Evolutionary conservation across 64 coral and sea anemone genomes (phyloP).

Genomic region (Montipora efflorescens): DNA sequence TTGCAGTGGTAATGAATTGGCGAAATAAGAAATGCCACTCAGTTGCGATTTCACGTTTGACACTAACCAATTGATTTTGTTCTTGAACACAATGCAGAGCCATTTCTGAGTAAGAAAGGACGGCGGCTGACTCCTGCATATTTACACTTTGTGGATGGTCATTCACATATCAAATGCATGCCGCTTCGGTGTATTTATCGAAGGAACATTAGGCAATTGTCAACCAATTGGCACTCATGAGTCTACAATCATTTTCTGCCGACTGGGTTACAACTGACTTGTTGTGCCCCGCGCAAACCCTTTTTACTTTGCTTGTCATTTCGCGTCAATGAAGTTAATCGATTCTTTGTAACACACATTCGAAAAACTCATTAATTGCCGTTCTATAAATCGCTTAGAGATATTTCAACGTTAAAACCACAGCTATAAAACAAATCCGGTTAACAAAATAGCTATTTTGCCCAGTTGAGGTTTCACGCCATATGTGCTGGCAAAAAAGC

Average conservation of each 20-base stretch:
- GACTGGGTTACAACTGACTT: slow-evolving; percentile 15
- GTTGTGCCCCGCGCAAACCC: neutral
- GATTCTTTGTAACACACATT: slow-evolving; percentile 23
- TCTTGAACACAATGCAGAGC: slow-evolving; percentile 59
- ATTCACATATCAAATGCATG: slow-evolving; percentile 90
- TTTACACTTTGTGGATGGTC: slow-evolving; percentile 72
- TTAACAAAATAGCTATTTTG: slow-evolving; percentile 49
- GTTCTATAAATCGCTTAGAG: slow-evolving; percentile 78
- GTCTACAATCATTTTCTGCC: slow-evolving; percentile 53
- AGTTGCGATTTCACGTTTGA: slow-evolving; percentile 79
- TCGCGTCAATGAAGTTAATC: neutral
- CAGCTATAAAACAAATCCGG: slow-evolving; percentile 79
- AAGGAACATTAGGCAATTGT: slow-evolving; percentile 80
- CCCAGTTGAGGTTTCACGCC: slow-evolving; percentile 2
- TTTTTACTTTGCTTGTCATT: neutral
- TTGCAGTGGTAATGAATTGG: slow-evolving; percentile 19
- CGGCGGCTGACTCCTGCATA: slow-evolving; percentile 66
- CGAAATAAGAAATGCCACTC: slow-evolving; percentile 33
- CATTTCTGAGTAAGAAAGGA: slow-evolving; percentile 67
- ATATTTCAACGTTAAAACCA: slow-evolving; percentile 77
- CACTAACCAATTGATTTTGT: slow-evolving; percentile 70
- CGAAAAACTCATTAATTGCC: slow-evolving; percentile 67
- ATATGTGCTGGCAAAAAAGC: slow-evolving; percentile 39
- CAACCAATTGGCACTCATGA: slow-evolving; percentile 64
- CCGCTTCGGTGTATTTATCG: slow-evolving; percentile 75